Base-by-base conservation (phyloP, 2,797 vertebrate genomes). In the Silurus lanzhouensis region DNA sequence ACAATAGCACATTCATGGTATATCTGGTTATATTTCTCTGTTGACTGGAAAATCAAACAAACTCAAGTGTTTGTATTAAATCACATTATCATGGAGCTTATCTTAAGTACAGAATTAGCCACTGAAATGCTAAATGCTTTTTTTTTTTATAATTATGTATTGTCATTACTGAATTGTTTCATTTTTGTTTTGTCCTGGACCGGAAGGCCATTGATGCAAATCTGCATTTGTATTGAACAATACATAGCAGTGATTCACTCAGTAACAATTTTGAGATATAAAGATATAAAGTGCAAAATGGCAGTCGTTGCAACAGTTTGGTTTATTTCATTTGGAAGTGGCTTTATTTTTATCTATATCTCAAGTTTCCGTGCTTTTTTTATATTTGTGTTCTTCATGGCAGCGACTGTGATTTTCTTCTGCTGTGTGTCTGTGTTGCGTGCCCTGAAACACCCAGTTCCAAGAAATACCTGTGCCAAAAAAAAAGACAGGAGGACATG, bases 391-490 rank as follows among this genome's bases (percentile, higher is more conserved):
- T 86, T 83, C 71, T 25, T 70, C 1, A 55, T 57, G 1, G 31
- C 74, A 2, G 12, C 75, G 66, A 19, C 3, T n/a, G 57, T 83
- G 15, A 86, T 60, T 22, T 84, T 52, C 2, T 86, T 75, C 67
- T 88, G 88, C 70, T 88, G 70, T 61, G 55, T 66, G 1, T 88
- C 86, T 68, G 81, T 89, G 3, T 58, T 88, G 27, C 1, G 13
- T 70, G 80, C 64, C 0, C 64, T 89, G 31, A 84, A 81, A 82
- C 44, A 22, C 0, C 83, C 87, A 64, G 64, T 84, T 44, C 86
- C 88, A 68, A 79, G 84, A 83, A 60, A 75, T 15, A 76, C 71
- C 70, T 2, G 1, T 17, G 25, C 5, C 52, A 63, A 1, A 66
- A 67, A 67, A 19, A 2, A 7, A 68, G 38, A 68, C 7, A 67